Evolutionary conservation across 2,888 invertebrate species (phyloP).

Genomic region (Latheticus oryzae): DNA sequence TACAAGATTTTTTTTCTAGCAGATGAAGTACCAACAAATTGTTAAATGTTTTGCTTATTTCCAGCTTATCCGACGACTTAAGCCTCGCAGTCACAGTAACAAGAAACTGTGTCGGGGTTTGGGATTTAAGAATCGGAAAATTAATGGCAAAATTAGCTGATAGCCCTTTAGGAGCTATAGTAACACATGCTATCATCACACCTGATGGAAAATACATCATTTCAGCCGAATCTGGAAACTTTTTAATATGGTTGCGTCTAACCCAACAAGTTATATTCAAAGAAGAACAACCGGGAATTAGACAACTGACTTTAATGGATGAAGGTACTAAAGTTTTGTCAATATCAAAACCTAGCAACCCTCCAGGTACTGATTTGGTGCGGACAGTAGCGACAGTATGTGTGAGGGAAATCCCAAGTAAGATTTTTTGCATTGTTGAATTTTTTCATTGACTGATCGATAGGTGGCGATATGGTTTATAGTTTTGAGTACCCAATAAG

Average conservation of each 20-base stretch:
- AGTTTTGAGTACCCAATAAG: constrained; percentile 86
- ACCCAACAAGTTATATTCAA: constrained; percentile 82
- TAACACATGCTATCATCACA: constrained; percentile 91
- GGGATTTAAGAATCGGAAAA: constrained; percentile 89
- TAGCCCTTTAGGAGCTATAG: constrained; percentile 92
- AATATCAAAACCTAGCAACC: constrained; percentile 76
- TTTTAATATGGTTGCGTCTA: constrained; percentile 88
- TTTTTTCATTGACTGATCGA: constrained; percentile 49
- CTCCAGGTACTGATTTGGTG: constrained; percentile 74
- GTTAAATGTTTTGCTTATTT: no score
- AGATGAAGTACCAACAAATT: no score
- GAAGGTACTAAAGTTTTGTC: constrained; percentile 80
- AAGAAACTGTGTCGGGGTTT: constrained; percentile 93
- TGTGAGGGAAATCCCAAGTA: constrained; percentile 80
- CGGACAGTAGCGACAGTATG: constrained; percentile 76
- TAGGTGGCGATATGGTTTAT: constrained; percentile 82
- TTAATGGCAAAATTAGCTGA: constrained; percentile 90
- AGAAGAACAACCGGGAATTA: constrained; percentile 84
- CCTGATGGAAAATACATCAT: constrained; percentile 87
- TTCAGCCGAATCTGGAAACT: constrained; percentile 91
- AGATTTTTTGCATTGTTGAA: constrained; percentile 43
- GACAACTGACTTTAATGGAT: constrained; percentile 80
- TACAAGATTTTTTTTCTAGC: no score
- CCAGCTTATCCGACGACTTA: constrained; percentile 80
- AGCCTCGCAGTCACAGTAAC: constrained; percentile 92